Base-by-base conservation (phyloP, 2,797 vertebrate species). In the Linurgus olivaceus region DNA sequence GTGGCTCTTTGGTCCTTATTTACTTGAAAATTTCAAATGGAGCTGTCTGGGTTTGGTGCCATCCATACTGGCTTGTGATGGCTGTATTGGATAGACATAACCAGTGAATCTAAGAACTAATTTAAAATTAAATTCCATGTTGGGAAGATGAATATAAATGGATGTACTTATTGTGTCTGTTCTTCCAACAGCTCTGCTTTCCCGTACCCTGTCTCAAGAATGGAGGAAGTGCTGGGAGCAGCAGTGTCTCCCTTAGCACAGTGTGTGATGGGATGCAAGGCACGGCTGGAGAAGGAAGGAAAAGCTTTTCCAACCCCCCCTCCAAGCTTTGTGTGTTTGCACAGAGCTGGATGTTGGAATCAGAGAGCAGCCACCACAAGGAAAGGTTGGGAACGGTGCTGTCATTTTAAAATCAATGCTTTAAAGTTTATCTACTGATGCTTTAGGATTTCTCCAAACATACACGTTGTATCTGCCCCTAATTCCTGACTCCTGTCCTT, bases 381-480 rank as follows among this genome's bases (percentile, higher is more conserved):
- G 40, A 54, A 54, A 33, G 13, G 20, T 1, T 76, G 72, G 63
- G 47, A 54, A 68, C 48, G 40, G 33, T 33, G 33, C 48, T 68
- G 40, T 47, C 29, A 15, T 45, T 77, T 80, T 76, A 1, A 52
- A 79, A 33, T 44, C 13, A 37, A 25, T 45, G 8, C 21, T 72
- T 62, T 55, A 3, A 26, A 48, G 17, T 26, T 37, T 23, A 17
- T 19, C 1, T 45, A 6, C 48, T 13, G 11, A 24, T 51, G 65
- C 17, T 65, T 68, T 48, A 11, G 24, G 13, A 48, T 67, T 75
- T 66, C 8, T 23, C 11, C 37, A 29, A 13, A 40, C 26, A 35
- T 6, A 18, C 3, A 2, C 0, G 0, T 51, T 75, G 15, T 58
- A 26, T 61, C 57, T 80, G 9, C 38, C 26, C 13, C 38, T 70